Evolutionary conservation across 2,888 invertebrate species (phyloP).

Genomic region (Amiota communis): DNA sequence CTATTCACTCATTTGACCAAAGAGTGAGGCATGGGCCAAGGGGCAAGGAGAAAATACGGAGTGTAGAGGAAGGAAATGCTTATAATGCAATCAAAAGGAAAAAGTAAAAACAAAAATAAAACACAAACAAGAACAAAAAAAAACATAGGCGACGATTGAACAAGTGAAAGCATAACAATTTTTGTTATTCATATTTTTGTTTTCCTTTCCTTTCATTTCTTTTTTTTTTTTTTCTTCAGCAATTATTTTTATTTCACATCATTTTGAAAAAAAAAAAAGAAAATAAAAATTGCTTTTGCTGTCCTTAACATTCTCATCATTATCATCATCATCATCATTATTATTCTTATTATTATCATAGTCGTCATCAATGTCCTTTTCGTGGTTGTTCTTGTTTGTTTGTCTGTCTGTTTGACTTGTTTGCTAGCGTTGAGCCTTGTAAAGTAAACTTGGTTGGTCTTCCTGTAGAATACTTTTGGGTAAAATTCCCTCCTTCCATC

Average conservation of each 20-base stretch:
- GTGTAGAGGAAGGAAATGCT: slow-evolving; percentile 35
- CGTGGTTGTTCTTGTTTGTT: slow-evolving; percentile 27
- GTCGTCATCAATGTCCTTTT: too few relatives aligned
- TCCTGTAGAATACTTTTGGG: slow-evolving; percentile 14
- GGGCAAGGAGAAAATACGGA: too few relatives aligned
- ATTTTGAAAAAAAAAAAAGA: slow-evolving; percentile 7
- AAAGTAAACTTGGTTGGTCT: too few relatives aligned
- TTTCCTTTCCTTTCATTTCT: too few relatives aligned
- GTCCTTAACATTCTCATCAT: too few relatives aligned
- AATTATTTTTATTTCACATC: slow-evolving; percentile 58
- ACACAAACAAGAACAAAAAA: background rate
- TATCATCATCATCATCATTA: slow-evolving; percentile 6
- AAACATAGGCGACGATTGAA: slow-evolving; percentile 39
- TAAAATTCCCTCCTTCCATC: background rate
- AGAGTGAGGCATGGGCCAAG: slow-evolving; percentile 24
- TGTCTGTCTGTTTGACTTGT: slow-evolving; percentile 35
- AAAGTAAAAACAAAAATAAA: background rate
- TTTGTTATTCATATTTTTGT: too few relatives aligned
- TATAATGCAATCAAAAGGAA: slow-evolving; percentile 53
- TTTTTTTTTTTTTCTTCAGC: slow-evolving; percentile 38
- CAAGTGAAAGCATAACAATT: slow-evolving; percentile 62
- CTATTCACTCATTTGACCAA: too few relatives aligned
- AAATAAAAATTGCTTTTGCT: slow-evolving; percentile 1
- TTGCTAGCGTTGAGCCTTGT: too few relatives aligned
- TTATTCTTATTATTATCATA: slow-evolving; percentile 38